A percentile compares a stretch with the other conserved stretches of the same genome.
phyloP scores from a whole-genome alignment of 1,140 invertebrate genomes.

The Psilanteris sp. region DNA sequence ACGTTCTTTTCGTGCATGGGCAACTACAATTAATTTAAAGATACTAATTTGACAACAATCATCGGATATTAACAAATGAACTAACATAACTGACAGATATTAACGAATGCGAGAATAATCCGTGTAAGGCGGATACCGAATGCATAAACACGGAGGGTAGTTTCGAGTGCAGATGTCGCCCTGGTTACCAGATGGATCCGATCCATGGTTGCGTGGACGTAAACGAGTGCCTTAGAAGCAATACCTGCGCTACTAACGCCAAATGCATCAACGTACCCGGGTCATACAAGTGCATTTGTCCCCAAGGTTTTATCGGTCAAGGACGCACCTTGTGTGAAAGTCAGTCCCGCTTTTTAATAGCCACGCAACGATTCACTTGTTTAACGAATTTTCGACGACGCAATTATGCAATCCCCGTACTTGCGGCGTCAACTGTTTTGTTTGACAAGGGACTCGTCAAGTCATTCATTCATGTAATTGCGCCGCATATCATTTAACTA shows the following conservation, averaged over 20 bases:
- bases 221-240: conserved; percentile 80
- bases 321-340: conserved; percentile 87
- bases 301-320: conserved; percentile 86
- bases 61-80: conserved; percentile 30
- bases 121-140: conserved; percentile 80
- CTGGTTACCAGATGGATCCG: conserved; percentile 77
- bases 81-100: conserved; percentile 78
- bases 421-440: background rate
- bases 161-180: conserved; percentile 81
- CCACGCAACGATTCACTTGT: conserved; percentile 11
- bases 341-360: conserved; percentile 81
- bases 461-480: conserved; percentile 28
- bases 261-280: conserved; percentile 88
- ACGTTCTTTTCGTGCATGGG: too few relatives aligned
- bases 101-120: conserved; percentile 81
- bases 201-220: conserved; percentile 79
- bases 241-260: conserved; percentile 85
- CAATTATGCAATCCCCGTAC: background rate
- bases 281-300: conserved; percentile 87
- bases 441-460: conserved; percentile 9
- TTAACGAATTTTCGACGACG: background rate
- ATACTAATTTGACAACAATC: background rate
- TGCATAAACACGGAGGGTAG: conserved; percentile 81
- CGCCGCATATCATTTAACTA: conserved; percentile 63
- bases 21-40: background rate